Evolutionary conservation across 2,888 invertebrate species (phyloP).

Genomic region (Sclerodermus sp.): DNA sequence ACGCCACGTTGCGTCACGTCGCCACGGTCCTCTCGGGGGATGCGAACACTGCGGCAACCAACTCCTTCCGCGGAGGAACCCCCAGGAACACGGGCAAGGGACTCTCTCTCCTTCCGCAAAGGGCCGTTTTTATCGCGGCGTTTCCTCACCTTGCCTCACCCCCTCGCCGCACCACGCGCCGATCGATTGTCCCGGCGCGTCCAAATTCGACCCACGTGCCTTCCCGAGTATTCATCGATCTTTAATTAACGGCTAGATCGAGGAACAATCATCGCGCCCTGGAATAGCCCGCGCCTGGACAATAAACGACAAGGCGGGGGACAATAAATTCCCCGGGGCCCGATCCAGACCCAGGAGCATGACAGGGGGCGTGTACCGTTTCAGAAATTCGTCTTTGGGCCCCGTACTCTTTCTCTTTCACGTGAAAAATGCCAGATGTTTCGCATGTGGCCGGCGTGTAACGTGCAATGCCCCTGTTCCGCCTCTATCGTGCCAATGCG

Average conservation of each 20-base stretch:
- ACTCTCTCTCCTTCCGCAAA: no score
- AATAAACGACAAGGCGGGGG: slow-evolving; percentile 32
- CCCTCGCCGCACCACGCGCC: no score
- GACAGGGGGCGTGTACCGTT: slow-evolving; percentile 55
- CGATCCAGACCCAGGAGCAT: slow-evolving; percentile 39
- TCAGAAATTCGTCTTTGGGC: slow-evolving; percentile 54
- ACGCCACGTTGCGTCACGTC: no score
- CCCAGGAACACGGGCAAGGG: no score
- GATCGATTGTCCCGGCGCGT: no score
- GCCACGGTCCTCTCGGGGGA: no score
- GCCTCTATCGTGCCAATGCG: slow-evolving; percentile 29
- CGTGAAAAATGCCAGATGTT: slow-evolving; percentile 58
- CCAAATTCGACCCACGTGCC: slow-evolving; percentile 19
- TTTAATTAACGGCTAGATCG: slow-evolving; percentile 51
- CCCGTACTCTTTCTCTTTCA: slow-evolving; percentile 45
- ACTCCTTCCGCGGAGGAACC: no score
- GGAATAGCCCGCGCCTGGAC: slow-evolving; percentile 48
- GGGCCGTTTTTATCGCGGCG: no score
- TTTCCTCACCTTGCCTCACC: no score
- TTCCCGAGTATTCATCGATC: slow-evolving; percentile 52
- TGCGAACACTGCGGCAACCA: no score
- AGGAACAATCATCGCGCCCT: slow-evolving; percentile 50
- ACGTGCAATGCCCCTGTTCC: slow-evolving; percentile 33
- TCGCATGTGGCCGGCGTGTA: slow-evolving; percentile 51
- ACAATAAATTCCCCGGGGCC: slow-evolving; percentile 45